Conservation (phyloP, 2,113 vertebrate species). For the Trogon surrucura region DNA sequence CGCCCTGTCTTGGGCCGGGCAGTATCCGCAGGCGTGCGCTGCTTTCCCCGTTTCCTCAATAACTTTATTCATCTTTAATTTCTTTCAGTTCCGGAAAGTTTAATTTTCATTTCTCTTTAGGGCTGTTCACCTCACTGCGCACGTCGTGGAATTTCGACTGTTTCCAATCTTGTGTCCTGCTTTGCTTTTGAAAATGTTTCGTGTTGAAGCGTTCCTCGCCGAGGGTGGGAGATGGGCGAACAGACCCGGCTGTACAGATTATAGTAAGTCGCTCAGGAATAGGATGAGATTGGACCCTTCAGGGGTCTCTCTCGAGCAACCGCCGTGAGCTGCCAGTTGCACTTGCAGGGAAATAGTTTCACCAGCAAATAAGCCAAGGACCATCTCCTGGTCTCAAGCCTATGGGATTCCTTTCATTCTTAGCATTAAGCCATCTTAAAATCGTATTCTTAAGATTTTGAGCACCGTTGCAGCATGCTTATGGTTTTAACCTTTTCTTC, state of each 20-base stretch:
- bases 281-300: too few relatives aligned
- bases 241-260: rapidly evolving
- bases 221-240: neutral
- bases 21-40: rapidly evolving
- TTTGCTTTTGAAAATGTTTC: neutral
- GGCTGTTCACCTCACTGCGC: neutral
- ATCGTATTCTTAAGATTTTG: neutral
- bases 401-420: neutral
- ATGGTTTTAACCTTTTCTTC: neutral
- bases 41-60: neutral
- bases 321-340: neutral
- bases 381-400: neutral
- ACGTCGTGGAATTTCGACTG: neutral
- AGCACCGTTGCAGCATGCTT: neutral
- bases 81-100: neutral
- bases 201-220: neutral
- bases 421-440: conserved; percentile 6
- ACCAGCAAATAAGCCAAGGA: neutral
- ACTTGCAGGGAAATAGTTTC: neutral
- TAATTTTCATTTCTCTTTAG: neutral
- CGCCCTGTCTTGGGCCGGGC: neutral
- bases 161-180: neutral
- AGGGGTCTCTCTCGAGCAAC: neutral
- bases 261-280: too few relatives aligned
- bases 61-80: neutral